Base-by-base conservation (phyloP, 1,140 invertebrate species). In the Panonychus citri region DNA sequence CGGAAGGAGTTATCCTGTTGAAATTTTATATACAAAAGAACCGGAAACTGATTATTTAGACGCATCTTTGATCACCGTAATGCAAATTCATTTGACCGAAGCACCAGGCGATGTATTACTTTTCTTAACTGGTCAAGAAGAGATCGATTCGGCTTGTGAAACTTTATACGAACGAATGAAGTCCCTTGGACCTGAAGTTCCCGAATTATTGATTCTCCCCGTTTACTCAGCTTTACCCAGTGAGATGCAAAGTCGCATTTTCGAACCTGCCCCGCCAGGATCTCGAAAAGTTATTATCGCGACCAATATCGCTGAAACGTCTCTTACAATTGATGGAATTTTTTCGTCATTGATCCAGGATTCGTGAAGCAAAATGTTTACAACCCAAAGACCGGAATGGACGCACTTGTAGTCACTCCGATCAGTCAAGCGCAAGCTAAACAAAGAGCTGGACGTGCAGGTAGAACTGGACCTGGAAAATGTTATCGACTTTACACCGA, bases 291-390 rank as follows among this genome's bases (percentile, higher is more conserved):
- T 96, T 26, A 81, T 98, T 19, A 70, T 99, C 24, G 94, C 94
- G 1, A 99, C 95, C 24, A 99, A 99, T 68, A 99, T 99, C 66
- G 95, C 95, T 1, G 93, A 98, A 74, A 99, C 95, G 21, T 97
- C 93, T 4, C 72, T 99, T 12, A 99, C 95, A 1, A 99, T 99
- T 62, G 94, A 99, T 68, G 96, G 96, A 63, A 98, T 99, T 60
- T 84, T 89, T 52, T 99, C 73, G 95, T 99, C 0, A 96, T 99
- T 62, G 95, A 99, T 76, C 90, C 93, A 19, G 95, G 94, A 2
- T 99, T 96, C 72, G 90, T 88, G 46, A 99, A 99, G 69, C 91
- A 97, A 73, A 98, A 97, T 68, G 94, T 93, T 70, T 99, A 95
- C 66, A 97, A 98, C 75, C 89, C 94, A 0, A 75, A 87, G 59